Base-by-base conservation (phyloP, 2,888 invertebrate species). In the Scaptomyza reducta region DNA sequence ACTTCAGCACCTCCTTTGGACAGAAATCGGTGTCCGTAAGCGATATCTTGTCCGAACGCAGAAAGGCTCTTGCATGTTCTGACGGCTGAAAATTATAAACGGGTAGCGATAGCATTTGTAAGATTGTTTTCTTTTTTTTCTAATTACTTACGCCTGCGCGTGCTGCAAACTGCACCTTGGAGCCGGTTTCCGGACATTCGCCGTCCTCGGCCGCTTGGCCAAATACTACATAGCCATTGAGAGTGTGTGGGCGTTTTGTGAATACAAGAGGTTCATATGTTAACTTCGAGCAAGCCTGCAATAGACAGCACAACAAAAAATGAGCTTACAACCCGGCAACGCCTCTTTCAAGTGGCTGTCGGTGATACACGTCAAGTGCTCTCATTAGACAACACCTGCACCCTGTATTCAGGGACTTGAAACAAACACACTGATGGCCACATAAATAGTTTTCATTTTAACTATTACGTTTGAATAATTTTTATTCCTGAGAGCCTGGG, bases 1-100 rank as follows among this genome's bases (percentile, higher is more conserved):
- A 91, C 82, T 91, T 91, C 6, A 92, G 84, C 49, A 92, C 89
- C 63, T 91, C 91, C 56, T 91, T 91, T 50, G 92, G 92, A 60
- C 92, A 92, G 46, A 89, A 89, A 59, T 89, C 88, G 6, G 89
- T 90, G 63, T 91, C 90, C 27, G 89, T 90, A 2, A 91, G 82
- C n/a, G 85, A 87, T 16, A 86, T 86, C 68, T 89, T 90, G 46
- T 90, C 90, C 10, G 90, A 90, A 14, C 85, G 68, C 16, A 91
- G 73, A 47, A 90, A 91, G 27, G 90, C 87, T 3, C 90, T 89
- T 5, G 91, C 91, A 77, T 90, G 88, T 60, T 91, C 91, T 13
- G 91, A 90, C 3, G 91, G 91, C 91, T 91, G 54, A 0, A 38
- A 10, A 14, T 14, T 9, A 44, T 29, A 7, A 16, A 38, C 1